These are phyloP conservation scores for Xiphorhynchus elegans DNA, from an alignment of 2,113 vertebrate genomes.

Conservation along the genomic window DNA sequence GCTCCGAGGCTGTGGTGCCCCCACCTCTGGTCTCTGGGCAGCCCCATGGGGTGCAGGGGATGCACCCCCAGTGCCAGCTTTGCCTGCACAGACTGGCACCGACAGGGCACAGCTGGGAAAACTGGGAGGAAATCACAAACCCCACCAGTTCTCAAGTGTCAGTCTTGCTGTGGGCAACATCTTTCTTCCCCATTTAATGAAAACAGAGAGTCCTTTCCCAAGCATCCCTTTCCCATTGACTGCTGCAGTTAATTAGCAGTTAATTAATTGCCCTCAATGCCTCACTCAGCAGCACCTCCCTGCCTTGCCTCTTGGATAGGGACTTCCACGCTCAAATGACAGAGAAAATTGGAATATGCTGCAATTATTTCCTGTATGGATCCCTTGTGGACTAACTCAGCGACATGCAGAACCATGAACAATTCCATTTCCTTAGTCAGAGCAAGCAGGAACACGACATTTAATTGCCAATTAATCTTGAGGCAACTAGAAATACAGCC, in stretches of 20 bases:
- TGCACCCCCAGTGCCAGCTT: not conserved
- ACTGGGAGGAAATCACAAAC: not conserved
- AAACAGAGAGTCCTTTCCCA: not conserved
- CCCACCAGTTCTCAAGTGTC: not conserved
- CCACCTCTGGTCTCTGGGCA: not conserved
- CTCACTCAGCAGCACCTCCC: not conserved
- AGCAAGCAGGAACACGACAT: not conserved
- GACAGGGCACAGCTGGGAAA: not conserved
- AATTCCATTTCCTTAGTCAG: not conserved
- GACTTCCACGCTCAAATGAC: not conserved
- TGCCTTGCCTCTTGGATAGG: not conserved
- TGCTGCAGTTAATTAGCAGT: not conserved
- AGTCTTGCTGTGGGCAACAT: not conserved
- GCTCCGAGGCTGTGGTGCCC: not conserved
- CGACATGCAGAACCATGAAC: not conserved
- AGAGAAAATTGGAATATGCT: constrained; percentile 1
- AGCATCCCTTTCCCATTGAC: not conserved
- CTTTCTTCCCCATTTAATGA: not conserved
- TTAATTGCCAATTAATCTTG: constrained; percentile 35
- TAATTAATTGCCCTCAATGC: not conserved
- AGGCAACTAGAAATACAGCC: not conserved
- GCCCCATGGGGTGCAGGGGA: not conserved
- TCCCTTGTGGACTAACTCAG: not conserved
- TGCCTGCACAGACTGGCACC: not conserved
- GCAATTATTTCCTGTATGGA: not conserved